These are phyloP conservation scores for Lithobates sylvaticus DNA, from an alignment of 2,797 vertebrate genomes.

Conservation along the genomic window DNA sequence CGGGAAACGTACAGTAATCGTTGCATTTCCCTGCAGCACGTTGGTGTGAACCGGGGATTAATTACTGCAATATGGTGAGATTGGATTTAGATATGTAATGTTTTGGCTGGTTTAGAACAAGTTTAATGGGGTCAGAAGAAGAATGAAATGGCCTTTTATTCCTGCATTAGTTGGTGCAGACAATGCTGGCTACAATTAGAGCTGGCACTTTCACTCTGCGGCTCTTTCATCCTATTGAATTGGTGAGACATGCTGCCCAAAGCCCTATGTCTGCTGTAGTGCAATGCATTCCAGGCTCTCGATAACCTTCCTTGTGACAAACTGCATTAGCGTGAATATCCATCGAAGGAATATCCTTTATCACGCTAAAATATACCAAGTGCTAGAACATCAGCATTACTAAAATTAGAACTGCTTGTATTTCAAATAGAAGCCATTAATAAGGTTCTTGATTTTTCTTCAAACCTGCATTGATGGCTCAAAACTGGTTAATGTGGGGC, in stretches of 20 bases:
- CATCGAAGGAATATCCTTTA: too few species aligned
- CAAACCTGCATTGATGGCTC: too few species aligned
- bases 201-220: slow-evolving; percentile 5
- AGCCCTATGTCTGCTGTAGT: slow-evolving; percentile 10
- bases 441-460: neutral
- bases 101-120: neutral
- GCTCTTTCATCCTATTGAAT: slow-evolving; percentile 34
- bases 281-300: neutral
- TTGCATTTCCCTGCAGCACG: too few species aligned
- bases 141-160: slow-evolving; percentile 20
- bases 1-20: too few species aligned
- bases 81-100: neutral
- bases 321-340: neutral
- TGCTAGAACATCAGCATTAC: too few species aligned
- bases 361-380: too few species aligned
- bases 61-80: neutral
- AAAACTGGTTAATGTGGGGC: too few species aligned
- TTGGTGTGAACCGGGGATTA: too few species aligned
- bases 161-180: slow-evolving; percentile 21
- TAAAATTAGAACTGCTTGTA: too few species aligned
- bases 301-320: slow-evolving; percentile 23
- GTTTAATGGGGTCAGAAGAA: slow-evolving; percentile 14
- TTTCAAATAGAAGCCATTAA: neutral
- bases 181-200: slow-evolving; percentile 6
- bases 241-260: neutral